A percentile compares a stretch with the other conserved stretches of the same genome.
Conservation (phyloP, 2,888 invertebrate genomes). For the Scaptomyza flava region DNA sequence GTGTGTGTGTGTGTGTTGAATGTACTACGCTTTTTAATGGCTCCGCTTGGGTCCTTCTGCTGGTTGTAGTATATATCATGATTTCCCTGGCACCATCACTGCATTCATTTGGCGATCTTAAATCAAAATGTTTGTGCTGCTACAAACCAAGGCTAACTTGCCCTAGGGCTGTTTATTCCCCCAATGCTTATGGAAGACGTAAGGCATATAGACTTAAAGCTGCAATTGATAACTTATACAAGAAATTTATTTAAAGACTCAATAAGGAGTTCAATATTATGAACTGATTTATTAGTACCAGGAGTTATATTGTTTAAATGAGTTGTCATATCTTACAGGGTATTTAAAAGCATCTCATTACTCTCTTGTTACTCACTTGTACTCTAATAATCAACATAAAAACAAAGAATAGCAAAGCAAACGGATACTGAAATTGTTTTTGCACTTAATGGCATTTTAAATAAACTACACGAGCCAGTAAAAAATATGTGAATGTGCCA, state of each 20-base stretch:
- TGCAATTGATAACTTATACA: background rate
- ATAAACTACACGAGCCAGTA: constrained; percentile 69
- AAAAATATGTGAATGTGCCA: constrained; percentile 55
- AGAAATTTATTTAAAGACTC: background rate
- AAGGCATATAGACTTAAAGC: constrained; percentile 5
- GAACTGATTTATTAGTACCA: no score
- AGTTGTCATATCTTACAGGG: constrained; percentile 16
- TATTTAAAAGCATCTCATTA: constrained; percentile 21
- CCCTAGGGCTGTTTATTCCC: constrained; percentile 14
- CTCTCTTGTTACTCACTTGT: constrained; percentile 10
- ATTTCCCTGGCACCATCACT: constrained; percentile 63
- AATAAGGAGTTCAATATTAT: background rate
- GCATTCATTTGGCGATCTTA: constrained; percentile 74
- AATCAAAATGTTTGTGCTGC: constrained; percentile 62
- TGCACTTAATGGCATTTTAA: constrained; percentile 75
- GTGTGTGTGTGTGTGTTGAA: constrained; percentile 12
- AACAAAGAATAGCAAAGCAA: constrained; percentile 32
- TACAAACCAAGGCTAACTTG: constrained; percentile 11
- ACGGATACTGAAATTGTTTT: constrained; percentile 67
- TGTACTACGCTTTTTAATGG: constrained; percentile 62
- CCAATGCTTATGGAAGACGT: constrained; percentile 2
- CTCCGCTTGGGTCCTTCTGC: constrained; percentile 38
- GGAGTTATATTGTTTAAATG: no score
- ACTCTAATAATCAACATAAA: constrained; percentile 65
- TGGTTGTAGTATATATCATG: constrained; percentile 61